phyloP scores from a whole-genome alignment of 1,140 invertebrate species.

The Aleiodes sp. region DNA sequence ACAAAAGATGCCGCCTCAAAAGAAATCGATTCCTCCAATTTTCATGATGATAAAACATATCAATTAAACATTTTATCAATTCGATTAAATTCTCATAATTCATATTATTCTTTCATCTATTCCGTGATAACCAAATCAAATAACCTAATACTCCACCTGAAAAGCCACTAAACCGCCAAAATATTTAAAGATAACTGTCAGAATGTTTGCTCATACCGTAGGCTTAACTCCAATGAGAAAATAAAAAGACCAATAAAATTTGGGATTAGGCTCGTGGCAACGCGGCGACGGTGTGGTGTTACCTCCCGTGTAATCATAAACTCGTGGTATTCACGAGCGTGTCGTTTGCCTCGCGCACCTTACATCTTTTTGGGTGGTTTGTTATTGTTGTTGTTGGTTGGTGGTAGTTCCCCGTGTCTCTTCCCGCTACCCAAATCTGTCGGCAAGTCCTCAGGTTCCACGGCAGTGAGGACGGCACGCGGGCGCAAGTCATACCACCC shows the following conservation, averaged over 20 bases:
- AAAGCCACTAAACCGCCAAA: not conserved
- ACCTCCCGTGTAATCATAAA: slow-evolving; percentile 25
- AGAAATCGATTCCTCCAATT: slow-evolving; percentile 13
- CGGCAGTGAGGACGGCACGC: slow-evolving; percentile 18
- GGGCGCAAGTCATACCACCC: slow-evolving; percentile 59
- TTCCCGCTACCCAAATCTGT: slow-evolving; percentile 40
- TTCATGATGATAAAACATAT: not conserved
- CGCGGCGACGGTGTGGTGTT: too few relatives aligned
- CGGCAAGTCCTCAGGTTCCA: slow-evolving; percentile 52
- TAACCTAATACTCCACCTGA: not conserved
- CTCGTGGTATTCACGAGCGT: slow-evolving; percentile 24
- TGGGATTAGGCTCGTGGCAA: slow-evolving; percentile 12
- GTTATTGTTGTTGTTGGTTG: too few relatives aligned
- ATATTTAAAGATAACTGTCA: slow-evolving; percentile 20
- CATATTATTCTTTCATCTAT: not conserved
- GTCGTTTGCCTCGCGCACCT: slow-evolving; percentile 10
- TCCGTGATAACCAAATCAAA: not conserved
- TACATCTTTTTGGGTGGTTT: slow-evolving; percentile 23
- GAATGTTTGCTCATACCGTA: not conserved
- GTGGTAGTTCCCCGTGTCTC: not conserved
- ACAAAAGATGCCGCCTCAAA: slow-evolving; percentile 1
- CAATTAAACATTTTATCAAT: not conserved
- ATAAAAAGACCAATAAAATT: slow-evolving; percentile 23
- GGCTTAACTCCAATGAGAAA: not conserved
- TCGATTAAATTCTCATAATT: not conserved